These are phyloP conservation scores for Anodontia alba DNA, from an alignment of 2,888 invertebrate genomes.

Conservation along the genomic window DNA sequence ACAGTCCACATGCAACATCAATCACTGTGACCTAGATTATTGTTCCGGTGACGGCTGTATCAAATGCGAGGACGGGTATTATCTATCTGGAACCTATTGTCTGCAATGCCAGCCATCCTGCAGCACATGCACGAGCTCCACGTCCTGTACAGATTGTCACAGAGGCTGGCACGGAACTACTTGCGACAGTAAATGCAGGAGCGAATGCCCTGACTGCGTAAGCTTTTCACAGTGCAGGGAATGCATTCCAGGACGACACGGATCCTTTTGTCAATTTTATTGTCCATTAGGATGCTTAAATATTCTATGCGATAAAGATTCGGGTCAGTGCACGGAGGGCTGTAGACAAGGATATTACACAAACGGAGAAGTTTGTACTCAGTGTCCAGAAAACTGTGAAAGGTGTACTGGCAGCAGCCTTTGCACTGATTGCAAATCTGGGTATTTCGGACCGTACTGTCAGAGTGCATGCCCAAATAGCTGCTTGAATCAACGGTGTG, in stretches of 20 bases:
- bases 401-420: background rate
- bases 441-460: background rate
- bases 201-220: background rate
- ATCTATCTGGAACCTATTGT: background rate
- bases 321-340: background rate
- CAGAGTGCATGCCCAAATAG: background rate
- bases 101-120: background rate
- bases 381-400: background rate
- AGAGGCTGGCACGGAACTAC: background rate
- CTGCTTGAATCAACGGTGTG: background rate
- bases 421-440: background rate
- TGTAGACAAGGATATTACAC: background rate
- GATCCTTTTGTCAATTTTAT: background rate
- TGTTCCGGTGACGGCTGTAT: background rate
- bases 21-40: background rate
- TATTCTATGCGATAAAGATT: background rate
- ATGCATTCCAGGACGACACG: background rate
- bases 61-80: background rate
- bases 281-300: background rate
- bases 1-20: background rate
- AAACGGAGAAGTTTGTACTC: background rate
- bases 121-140: background rate
- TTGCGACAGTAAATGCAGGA: background rate
- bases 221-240: background rate
- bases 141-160: background rate